Percentiles rank a stretch among this genome's conserved stretches.
phyloP scores from a whole-genome alignment of 1,140 invertebrate species.

The Polyergus mexicanus region DNA sequence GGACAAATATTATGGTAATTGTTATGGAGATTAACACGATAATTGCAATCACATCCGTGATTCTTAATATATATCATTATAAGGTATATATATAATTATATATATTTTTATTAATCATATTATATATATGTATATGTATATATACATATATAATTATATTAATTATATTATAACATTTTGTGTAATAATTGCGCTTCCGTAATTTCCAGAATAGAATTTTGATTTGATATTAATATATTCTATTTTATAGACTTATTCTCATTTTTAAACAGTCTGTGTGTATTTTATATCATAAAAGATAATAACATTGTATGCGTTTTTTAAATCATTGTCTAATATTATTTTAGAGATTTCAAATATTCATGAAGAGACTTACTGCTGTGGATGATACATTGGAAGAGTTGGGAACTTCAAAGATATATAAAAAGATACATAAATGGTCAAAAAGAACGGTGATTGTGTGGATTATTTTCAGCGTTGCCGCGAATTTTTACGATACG shows the following conservation, averaged over 20 bases:
- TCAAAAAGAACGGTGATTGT: not conserved
- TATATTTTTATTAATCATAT: not conserved
- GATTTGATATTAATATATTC: too few species aligned
- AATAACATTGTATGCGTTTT: not conserved
- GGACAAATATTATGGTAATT: not conserved
- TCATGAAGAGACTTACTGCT: not conserved
- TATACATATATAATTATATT: not conserved
- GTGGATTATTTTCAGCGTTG: not conserved
- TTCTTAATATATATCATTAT: not conserved
- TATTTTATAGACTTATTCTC: too few species aligned
- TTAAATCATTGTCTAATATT: not conserved
- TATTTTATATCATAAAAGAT: not conserved
- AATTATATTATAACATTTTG: not conserved
- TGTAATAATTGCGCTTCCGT: too few species aligned
- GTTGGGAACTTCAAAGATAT: not conserved
- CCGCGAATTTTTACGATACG: not conserved
- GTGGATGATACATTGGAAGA: slow-evolving; percentile 20
- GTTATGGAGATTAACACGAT: not conserved
- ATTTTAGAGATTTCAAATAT: slow-evolving; percentile 19
- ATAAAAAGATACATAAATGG: slow-evolving; percentile 11
- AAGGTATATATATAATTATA: not conserved
- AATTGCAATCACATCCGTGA: not conserved
- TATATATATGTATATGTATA: not conserved
- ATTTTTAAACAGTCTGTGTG: too few species aligned
- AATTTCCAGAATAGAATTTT: too few species aligned